These are phyloP conservation scores for Clitarchus hookeri DNA, from an alignment of 2,888 invertebrate genomes.

Conservation along the genomic window DNA sequence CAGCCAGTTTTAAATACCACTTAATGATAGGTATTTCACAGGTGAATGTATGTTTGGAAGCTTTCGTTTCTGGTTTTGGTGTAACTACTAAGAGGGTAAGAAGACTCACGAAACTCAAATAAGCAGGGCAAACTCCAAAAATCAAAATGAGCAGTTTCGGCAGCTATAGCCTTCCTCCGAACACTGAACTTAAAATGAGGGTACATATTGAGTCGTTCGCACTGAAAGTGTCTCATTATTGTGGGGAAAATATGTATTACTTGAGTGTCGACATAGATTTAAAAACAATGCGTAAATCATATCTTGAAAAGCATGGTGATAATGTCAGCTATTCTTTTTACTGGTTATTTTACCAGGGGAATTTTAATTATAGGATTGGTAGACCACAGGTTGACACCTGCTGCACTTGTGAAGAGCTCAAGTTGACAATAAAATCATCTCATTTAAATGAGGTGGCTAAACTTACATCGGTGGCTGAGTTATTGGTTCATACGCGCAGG, in stretches of 20 bases:
- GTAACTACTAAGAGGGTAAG: too few species aligned
- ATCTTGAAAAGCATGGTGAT: not conserved
- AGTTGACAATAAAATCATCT: constrained; percentile 38
- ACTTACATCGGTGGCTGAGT: constrained; percentile 33
- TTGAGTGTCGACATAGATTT: not conserved
- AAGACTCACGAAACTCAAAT: too few species aligned
- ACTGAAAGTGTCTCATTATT: constrained; percentile 34
- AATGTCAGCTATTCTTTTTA: not conserved
- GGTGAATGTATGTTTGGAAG: too few species aligned
- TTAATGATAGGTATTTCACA: too few species aligned
- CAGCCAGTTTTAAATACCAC: too few species aligned
- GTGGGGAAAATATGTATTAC: constrained; percentile 27
- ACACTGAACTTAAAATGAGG: too few species aligned
- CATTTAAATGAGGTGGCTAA: constrained; percentile 36
- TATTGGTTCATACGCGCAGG: constrained; percentile 32
- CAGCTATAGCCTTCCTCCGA: too few species aligned
- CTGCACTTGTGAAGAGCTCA: constrained; percentile 39
- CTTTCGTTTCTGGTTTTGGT: too few species aligned
- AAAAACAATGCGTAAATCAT: too few species aligned
- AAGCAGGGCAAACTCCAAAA: too few species aligned
- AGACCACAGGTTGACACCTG: constrained; percentile 34
- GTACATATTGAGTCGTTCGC: too few species aligned
- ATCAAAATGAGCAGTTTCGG: too few species aligned
- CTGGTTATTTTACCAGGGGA: constrained; percentile 7
- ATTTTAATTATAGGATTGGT: constrained; percentile 38